Evolutionary conservation across 2,888 invertebrate species (phyloP).

Genomic region (Ptilodon capucinus): DNA sequence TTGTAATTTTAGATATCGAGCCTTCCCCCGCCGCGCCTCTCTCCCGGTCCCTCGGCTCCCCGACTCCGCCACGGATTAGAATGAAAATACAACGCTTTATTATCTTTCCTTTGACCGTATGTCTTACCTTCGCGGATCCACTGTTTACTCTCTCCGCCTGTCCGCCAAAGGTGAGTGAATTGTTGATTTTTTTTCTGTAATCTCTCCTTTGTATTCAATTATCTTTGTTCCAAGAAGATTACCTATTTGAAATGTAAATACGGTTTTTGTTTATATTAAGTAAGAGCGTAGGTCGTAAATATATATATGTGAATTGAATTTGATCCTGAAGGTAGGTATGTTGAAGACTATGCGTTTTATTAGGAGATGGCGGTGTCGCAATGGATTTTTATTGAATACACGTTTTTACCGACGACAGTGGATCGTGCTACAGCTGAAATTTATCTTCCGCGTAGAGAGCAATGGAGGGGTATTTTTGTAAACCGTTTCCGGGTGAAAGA

Average conservation of each 20-base stretch:
- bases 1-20: conserved; percentile 80
- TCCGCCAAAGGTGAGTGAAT: conserved; percentile 53
- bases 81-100: conserved; percentile 79
- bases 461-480: conserved; percentile 63
- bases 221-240: conserved; percentile 34
- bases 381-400: conserved; percentile 62
- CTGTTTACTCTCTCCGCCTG: conserved; percentile 48
- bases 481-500: conserved; percentile 72
- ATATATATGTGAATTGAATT: conserved; percentile 10
- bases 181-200: conserved; percentile 55
- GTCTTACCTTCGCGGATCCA: conserved; percentile 65
- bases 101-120: conserved; percentile 77
- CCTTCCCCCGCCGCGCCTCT: conserved; percentile 50
- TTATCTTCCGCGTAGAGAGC: conserved; percentile 56
- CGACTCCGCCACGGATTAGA: conserved; percentile 68
- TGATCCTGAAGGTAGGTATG: conserved; percentile 27
- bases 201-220: conserved; percentile 49
- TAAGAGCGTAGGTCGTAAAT: background rate
- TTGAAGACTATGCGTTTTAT: conserved; percentile 37
- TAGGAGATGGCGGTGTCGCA: conserved; percentile 36
- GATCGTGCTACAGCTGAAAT: conserved; percentile 69
- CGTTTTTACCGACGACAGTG: conserved; percentile 61
- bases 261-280: conserved; percentile 19
- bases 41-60: conserved; percentile 51
- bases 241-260: conserved; percentile 31